phyloP scores from a whole-genome alignment of 1,140 invertebrate genomes.

The Ridgeia piscesae region DNA sequence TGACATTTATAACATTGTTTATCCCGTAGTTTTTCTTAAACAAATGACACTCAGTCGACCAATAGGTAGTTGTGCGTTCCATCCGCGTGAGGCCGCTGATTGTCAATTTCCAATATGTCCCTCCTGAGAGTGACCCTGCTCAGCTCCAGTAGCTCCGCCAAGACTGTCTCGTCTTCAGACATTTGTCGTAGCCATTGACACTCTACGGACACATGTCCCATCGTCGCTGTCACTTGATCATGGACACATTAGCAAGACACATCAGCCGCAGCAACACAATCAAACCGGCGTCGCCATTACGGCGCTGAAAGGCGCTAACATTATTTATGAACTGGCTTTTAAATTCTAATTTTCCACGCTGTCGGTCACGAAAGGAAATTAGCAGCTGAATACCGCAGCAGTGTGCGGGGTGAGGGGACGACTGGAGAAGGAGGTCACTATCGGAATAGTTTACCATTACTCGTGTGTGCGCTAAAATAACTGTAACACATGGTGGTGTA shows the following conservation, averaged over 20 bases:
- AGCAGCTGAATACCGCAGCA: background rate
- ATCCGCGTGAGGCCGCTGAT: no score
- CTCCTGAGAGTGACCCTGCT: no score
- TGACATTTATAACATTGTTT: no score
- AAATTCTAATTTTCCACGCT: slow-evolving; percentile 6
- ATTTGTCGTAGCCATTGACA: background rate
- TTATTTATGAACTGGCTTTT: slow-evolving; percentile 1
- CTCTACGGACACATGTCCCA: background rate
- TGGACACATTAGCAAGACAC: background rate
- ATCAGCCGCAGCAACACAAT: background rate
- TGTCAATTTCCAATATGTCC: no score
- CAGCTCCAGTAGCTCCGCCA: no score
- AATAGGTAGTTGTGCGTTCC: no score
- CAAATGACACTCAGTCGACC: no score
- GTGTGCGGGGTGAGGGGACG: background rate
- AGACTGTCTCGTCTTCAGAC: background rate
- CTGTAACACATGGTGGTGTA: no score
- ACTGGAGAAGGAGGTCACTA: background rate
- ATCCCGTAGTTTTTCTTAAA: no score
- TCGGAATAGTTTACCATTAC: background rate
- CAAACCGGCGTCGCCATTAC: background rate
- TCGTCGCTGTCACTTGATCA: background rate
- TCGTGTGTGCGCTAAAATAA: background rate
- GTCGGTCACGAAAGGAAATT: background rate
- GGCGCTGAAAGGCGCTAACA: background rate